phyloP scores from a whole-genome alignment of 2,113 vertebrate species.

The Brachypodius melanocephalos region DNA sequence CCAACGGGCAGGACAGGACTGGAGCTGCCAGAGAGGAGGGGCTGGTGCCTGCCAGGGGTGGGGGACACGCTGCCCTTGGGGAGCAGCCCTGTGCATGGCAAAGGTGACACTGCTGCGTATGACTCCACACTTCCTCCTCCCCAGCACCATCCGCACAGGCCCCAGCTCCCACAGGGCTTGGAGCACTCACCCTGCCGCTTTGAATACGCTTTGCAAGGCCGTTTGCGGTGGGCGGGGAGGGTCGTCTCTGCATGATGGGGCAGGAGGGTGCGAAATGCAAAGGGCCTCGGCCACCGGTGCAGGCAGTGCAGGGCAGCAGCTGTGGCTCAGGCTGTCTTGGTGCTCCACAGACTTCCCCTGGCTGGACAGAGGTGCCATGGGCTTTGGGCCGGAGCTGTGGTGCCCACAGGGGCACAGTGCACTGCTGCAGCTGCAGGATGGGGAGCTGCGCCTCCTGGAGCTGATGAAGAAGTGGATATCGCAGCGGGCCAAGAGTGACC shows the following conservation, averaged over 20 bases:
- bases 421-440: constrained; percentile 86
- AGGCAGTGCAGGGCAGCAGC: background rate
- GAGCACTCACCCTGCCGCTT: background rate
- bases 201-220: background rate
- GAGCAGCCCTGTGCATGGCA: background rate
- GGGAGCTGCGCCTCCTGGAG: constrained; percentile 91
- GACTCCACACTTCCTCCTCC: background rate
- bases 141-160: accelerated
- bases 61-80: accelerated
- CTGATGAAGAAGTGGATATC: constrained; percentile 95
- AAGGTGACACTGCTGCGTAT: background rate
- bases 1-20: background rate
- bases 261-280: background rate
- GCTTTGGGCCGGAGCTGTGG: constrained; percentile 86
- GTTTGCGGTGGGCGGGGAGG: accelerated
- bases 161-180: no score
- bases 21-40: accelerated
- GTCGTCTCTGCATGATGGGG: no score
- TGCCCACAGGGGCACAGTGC: constrained; percentile 84
- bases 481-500: constrained; percentile 89
- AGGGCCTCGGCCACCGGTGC: background rate
- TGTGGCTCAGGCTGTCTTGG: background rate
- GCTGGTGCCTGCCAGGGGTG: background rate
- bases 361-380: constrained; percentile 63
- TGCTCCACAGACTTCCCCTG: background rate